Base-by-base conservation (phyloP, 1,140 invertebrate genomes). In the Drosophila elegans region DNA sequence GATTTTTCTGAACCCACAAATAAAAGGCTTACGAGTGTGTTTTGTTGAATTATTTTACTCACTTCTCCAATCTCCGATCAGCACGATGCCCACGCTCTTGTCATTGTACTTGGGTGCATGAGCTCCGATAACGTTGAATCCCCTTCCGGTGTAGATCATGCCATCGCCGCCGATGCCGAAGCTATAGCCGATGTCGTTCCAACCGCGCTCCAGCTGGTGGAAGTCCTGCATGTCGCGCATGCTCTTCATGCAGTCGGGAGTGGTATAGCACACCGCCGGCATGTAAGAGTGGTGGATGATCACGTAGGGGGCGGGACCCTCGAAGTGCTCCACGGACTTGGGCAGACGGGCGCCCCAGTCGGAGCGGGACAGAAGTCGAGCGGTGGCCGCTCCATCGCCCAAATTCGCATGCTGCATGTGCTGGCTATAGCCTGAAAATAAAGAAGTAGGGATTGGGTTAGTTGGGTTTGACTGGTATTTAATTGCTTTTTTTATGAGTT, bases 141-240 rank as follows among this genome's bases (percentile, higher is more conserved):
- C 96, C 32, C 96, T 93, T 2, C 96, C 97, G 69, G 95, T 94
- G 78, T 97, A 97, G 6, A 95, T 95, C 10, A 94, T 93, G 2
- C 96, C 96, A 61, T 97, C 96, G 12, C 95, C 95, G 2, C 97
- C 97, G 6, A 97, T 93, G 12, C 95, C 94, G 91, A 97, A 98
- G 91, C 95, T 97, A 94, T 97, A 94, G 93, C 96, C 93, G 79
- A 95, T 96, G 80, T 97, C 96, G 80, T 93, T 94, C 96, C 96
- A 97, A 0, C 93, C 93, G 1, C 93, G 93, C 21, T 88, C 92
- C 48, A 95, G 93, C 77, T 94, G 94, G 78, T 95, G 95, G 12
- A 92, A 93, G 63, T 94, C 84, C 77, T 95, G 95, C 93, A 95
- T 95, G 21, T 68, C 79, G 16, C 93, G 90, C 94, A 95, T 95